Conservation (phyloP, 2,888 invertebrate species). For the Leptinotarsa rubiginosa region DNA sequence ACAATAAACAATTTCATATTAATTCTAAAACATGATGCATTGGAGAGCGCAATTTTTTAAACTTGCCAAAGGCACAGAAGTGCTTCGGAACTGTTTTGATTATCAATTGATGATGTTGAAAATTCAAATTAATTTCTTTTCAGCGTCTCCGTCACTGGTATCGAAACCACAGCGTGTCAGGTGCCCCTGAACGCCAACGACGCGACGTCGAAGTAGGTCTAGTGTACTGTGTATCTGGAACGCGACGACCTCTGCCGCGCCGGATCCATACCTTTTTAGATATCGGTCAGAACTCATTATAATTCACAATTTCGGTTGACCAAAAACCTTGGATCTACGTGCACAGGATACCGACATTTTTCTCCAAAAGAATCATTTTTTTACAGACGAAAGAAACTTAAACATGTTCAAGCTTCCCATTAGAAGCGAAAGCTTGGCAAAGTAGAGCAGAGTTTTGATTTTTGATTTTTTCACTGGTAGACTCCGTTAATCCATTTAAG, state of each 20-base stretch:
- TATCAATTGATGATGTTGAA: neutral
- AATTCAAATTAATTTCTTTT: neutral
- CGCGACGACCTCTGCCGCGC: slow-evolving; percentile 49
- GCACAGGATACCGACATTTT: slow-evolving; percentile 43
- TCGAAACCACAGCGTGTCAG: slow-evolving; percentile 29
- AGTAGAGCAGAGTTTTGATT: too few species aligned
- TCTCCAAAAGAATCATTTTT: neutral
- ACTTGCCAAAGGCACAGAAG: too few species aligned
- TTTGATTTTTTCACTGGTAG: too few species aligned
- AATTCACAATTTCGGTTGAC: slow-evolving; percentile 33
- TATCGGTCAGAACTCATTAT: slow-evolving; percentile 41
- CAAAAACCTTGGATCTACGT: slow-evolving; percentile 28
- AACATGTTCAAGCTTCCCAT: too few species aligned
- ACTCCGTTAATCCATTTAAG: too few species aligned
- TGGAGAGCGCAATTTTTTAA: too few species aligned
- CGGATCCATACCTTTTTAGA: slow-evolving; percentile 45
- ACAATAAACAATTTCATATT: too few species aligned
- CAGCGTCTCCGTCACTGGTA: neutral
- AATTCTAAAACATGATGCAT: too few species aligned
- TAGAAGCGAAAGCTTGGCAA: too few species aligned
- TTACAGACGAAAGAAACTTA: too few species aligned
- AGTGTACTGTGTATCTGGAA: slow-evolving; percentile 59
- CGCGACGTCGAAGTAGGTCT: slow-evolving; percentile 56
- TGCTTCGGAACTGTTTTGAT: neutral
- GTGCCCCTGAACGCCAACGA: slow-evolving; percentile 51